A percentile compares a stretch with the other conserved stretches of the same genome.
These are phyloP conservation scores for Daktulosphaira vitifoliae DNA, from an alignment of 1,140 invertebrate species.

Conservation along the genomic window DNA sequence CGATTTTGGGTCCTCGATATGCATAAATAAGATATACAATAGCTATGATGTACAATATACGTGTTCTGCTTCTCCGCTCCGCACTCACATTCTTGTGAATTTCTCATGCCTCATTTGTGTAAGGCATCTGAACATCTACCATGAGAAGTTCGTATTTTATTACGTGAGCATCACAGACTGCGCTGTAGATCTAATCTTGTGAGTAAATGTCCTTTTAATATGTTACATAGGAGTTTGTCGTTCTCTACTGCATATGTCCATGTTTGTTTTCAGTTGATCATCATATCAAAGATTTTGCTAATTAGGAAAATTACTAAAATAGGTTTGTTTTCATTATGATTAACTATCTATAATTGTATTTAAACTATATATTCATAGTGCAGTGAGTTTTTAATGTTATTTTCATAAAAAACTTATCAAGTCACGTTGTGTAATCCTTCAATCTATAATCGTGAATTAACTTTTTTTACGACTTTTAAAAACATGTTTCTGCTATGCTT, in stretches of 20 bases:
- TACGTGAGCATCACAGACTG: background rate
- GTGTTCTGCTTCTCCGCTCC: background rate
- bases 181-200: background rate
- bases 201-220: background rate
- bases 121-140: background rate
- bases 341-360: too few species aligned
- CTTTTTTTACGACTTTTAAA: too few species aligned
- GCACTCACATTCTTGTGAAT: background rate
- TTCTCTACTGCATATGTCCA: background rate
- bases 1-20: background rate
- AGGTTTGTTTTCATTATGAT: too few species aligned
- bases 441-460: too few species aligned
- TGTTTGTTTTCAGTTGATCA: background rate
- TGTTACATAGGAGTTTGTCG: background rate
- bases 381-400: too few species aligned
- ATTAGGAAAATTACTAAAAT: too few species aligned
- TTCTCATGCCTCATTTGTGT: slow-evolving; percentile 4
- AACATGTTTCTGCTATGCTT: too few species aligned
- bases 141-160: slow-evolving; percentile 9
- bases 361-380: too few species aligned
- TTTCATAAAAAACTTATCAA: too few species aligned
- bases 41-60: too few species aligned
- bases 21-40: background rate
- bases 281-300: background rate
- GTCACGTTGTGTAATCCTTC: too few species aligned